phyloP scores from a whole-genome alignment of 2,113 vertebrate genomes.

The Entelurus aequoreus region DNA sequence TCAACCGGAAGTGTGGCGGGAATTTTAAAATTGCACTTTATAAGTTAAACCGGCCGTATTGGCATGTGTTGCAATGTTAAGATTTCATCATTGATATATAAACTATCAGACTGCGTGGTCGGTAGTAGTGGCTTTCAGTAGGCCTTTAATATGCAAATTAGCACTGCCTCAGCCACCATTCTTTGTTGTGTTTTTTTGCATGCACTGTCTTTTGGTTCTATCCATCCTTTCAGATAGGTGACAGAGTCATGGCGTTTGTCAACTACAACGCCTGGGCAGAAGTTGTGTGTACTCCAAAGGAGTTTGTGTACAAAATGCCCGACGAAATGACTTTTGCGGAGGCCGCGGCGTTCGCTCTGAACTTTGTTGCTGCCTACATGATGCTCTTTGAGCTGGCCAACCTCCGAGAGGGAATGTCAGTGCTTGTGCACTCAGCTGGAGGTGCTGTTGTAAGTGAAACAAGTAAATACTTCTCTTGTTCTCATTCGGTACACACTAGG shows the following conservation, averaged over 20 bases:
- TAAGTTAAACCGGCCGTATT: too few species aligned
- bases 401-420: conserved; percentile 94
- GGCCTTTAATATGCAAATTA: neutral
- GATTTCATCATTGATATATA: too few species aligned
- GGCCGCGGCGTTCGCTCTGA: conserved; percentile 91
- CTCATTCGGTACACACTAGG: too few species aligned
- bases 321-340: conserved; percentile 94
- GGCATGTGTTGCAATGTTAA: too few species aligned
- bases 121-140: too few species aligned
- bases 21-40: too few species aligned
- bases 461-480: too few species aligned
- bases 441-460: conserved; percentile 86
- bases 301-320: conserved; percentile 94
- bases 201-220: neutral
- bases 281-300: conserved; percentile 85
- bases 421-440: conserved; percentile 93
- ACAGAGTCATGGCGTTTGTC: conserved; percentile 93
- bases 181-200: neutral
- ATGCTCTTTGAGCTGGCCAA: conserved; percentile 98
- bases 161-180: neutral
- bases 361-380: conserved; percentile 97
- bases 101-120: too few species aligned
- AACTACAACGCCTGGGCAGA: conserved; percentile 98
- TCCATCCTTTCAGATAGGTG: conserved; percentile 82
- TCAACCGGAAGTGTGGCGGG: too few species aligned